Base-by-base conservation (phyloP, 2,113 vertebrate species). In the Clupea harengus region DNA sequence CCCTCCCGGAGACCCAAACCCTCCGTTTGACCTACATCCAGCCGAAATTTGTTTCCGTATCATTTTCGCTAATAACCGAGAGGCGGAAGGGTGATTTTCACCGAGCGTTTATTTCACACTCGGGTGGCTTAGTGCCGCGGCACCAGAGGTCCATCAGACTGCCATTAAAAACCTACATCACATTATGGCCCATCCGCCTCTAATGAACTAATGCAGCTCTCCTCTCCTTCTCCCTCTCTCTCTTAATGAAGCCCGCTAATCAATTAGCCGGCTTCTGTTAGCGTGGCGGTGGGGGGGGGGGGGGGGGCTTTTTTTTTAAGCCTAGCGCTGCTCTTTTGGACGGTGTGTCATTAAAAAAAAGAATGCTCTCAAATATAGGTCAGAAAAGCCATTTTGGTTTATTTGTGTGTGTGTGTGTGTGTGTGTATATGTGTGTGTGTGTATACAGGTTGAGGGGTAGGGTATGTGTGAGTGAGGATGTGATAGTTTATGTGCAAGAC, bases 41-140 rank as follows among this genome's bases (percentile, higher is more conserved):
- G 64, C 25, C 64, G 20, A 32, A 72, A 72, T 72, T 72, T 72
- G 64, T 72, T 72, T 72, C 25, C 64, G 64, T 72, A 72, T 72
- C 64, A 28, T 72, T 72, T 72, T 32, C n/a, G 25, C 64, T 72
- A 72, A 72, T 72, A 72, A 72, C 64, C 64, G 25, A 8, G 64
- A 2, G 25, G 64, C 60, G 25, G 28, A 72, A 72, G 64, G 25
- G 64, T 28, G 64, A 72, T 72, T 72, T 32, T 32, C 25, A 7
- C 28, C 15, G 25, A 72, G 64, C n/a, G 64, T 72, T 72, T 72
- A 72, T 72, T 72, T 72, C 64, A 72, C 64, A 72, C 64, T 72
- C 64, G 64, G 64, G 64, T 32, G 64, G 64, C 64, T 28, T 32
- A 72, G 57, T 13, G 11, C 64, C 52, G 15, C 17, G 52, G 52